These are phyloP conservation scores for Danio albolineatus DNA, from an alignment of 2,797 vertebrate genomes.

Conservation along the genomic window DNA sequence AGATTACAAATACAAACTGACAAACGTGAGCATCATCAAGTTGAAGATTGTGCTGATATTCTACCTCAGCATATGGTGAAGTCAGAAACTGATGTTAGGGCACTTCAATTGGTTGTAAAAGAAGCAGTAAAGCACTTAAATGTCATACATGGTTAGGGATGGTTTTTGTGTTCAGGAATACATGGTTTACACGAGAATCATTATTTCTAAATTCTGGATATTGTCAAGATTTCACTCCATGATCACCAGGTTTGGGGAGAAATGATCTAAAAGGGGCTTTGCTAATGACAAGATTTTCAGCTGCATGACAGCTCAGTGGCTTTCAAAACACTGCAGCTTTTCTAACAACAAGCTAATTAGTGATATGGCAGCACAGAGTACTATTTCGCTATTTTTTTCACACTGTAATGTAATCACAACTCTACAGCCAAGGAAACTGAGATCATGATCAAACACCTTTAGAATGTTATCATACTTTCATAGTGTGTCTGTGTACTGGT, in stretches of 20 bases:
- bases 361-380: background rate
- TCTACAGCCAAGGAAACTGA: background rate
- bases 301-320: background rate
- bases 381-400: background rate
- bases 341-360: slow-evolving; percentile 2
- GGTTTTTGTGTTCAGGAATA: background rate
- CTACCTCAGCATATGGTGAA: no score
- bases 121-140: no score
- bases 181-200: no score
- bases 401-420: background rate
- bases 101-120: no score
- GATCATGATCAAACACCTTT: background rate
- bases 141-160: no score
- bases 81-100: no score
- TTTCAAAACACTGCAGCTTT: background rate
- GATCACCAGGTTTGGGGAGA: background rate
- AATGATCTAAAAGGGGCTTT: background rate
- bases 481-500: no score
- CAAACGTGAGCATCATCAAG: no score
- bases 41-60: no score
- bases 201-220: background rate
- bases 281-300: background rate
- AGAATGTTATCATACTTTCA: background rate
- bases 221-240: background rate
- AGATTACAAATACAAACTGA: no score